Percentiles rank a stretch among this genome's conserved stretches.
Conservation (phyloP, 1,140 invertebrate genomes). For the Acromyrmex echinatior region DNA sequence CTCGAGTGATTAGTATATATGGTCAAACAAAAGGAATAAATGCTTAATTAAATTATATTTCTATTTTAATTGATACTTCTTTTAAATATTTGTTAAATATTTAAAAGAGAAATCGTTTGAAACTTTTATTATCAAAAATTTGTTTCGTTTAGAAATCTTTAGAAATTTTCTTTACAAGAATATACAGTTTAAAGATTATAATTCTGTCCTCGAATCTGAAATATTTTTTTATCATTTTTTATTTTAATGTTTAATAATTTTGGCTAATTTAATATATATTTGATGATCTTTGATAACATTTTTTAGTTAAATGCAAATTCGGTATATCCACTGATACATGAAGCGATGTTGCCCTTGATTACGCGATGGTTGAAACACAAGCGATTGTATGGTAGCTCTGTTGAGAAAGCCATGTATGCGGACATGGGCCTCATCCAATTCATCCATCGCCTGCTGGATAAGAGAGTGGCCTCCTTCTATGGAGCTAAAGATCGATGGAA, state of each 20-base stretch:
- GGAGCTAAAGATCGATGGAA: constrained; percentile 86
- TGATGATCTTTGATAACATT: not conserved
- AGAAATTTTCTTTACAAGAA: no score
- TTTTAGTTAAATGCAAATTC: constrained; percentile 85
- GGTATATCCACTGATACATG: constrained; percentile 86
- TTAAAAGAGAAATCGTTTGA: not conserved
- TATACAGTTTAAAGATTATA: not conserved
- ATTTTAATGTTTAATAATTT: not conserved
- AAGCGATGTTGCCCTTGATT: constrained; percentile 83
- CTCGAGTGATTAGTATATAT: not conserved
- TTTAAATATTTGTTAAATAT: not conserved
- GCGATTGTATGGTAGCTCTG: constrained; percentile 85
- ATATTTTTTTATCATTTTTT: not conserved
- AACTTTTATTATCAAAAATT: not conserved
- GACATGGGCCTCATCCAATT: constrained; percentile 87
- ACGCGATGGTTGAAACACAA: constrained; percentile 84
- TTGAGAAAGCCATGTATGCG: constrained; percentile 87
- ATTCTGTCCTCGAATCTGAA: not conserved
- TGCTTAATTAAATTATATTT: not conserved
- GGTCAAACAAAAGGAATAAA: not conserved
- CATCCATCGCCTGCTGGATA: constrained; percentile 87
- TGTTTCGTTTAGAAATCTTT: no score
- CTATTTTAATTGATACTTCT: not conserved
- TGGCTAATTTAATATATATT: not conserved
- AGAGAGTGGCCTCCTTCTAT: constrained; percentile 87